Evolutionary conservation across 2,888 invertebrate genomes (phyloP).

Genomic region (Erebia aethiops): DNA sequence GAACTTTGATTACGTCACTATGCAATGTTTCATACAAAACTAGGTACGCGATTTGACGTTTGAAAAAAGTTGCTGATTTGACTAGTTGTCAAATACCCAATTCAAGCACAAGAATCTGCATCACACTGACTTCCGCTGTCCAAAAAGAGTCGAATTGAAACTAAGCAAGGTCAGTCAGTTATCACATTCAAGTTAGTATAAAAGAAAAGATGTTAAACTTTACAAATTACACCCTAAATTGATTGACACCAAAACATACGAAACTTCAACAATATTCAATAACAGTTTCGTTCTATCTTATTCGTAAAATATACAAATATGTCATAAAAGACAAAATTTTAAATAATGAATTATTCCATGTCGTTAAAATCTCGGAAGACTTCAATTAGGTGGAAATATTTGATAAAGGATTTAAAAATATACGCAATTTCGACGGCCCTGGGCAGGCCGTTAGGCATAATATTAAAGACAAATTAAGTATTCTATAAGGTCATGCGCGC

Average conservation of each 20-base stretch:
- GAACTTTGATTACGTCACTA: too few relatives aligned
- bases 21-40: too few relatives aligned
- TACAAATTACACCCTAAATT: slow-evolving; percentile 22
- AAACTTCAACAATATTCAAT: slow-evolving; percentile 21
- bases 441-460: slow-evolving; percentile 3
- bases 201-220: slow-evolving; percentile 14
- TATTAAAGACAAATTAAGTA: neutral
- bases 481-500: neutral
- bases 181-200: slow-evolving; percentile 2
- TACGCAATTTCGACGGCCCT: slow-evolving; percentile 27
- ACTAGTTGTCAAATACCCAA: too few relatives aligned
- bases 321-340: slow-evolving; percentile 23
- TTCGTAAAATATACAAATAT: slow-evolving; percentile 24
- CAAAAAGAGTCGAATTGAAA: slow-evolving; percentile 1
- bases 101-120: slow-evolving; percentile 42
- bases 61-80: too few relatives aligned
- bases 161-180: neutral
- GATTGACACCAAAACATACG: slow-evolving; percentile 33
- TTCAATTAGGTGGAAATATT: slow-evolving; percentile 49
- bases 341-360: slow-evolving; percentile 35
- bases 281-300: slow-evolving; percentile 26
- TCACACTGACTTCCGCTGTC: neutral
- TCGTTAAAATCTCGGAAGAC: slow-evolving; percentile 57
- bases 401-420: slow-evolving; percentile 20
- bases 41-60: too few relatives aligned